Conservation (phyloP, 2,888 invertebrate genomes). For the Acrobasis consociella region DNA sequence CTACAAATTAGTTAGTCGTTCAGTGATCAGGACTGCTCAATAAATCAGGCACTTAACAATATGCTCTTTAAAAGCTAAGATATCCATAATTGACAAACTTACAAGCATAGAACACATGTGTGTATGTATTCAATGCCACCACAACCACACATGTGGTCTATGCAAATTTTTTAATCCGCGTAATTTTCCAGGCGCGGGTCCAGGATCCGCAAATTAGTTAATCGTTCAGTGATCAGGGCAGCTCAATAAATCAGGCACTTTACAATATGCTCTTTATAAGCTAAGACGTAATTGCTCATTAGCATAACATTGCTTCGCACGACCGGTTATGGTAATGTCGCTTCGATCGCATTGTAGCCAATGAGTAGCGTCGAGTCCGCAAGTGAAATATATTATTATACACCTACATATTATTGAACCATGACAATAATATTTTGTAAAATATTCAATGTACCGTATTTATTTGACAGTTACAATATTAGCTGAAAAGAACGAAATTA, state of each 20-base stretch:
- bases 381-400: not conserved
- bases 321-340: constrained; percentile 64
- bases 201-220: not conserved
- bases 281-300: constrained; percentile 48
- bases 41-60: constrained; percentile 62
- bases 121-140: no score
- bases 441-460: no score
- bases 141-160: no score
- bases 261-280: constrained; percentile 56
- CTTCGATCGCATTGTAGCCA: constrained; percentile 33
- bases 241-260: constrained; percentile 59
- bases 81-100: no score
- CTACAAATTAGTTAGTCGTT: not conserved
- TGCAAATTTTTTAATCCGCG: no score
- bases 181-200: no score
- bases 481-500: no score
- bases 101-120: no score
- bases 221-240: constrained; percentile 31
- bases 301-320: constrained; percentile 56
- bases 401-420: no score
- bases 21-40: constrained; percentile 39
- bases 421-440: no score
- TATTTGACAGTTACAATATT: no score
- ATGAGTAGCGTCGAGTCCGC: constrained; percentile 4
- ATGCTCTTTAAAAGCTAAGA: constrained; percentile 32